A percentile compares a stretch with the other conserved stretches of the same genome.
phyloP scores from a whole-genome alignment of 2,888 invertebrate species.

The Odontocerum albicorne region DNA sequence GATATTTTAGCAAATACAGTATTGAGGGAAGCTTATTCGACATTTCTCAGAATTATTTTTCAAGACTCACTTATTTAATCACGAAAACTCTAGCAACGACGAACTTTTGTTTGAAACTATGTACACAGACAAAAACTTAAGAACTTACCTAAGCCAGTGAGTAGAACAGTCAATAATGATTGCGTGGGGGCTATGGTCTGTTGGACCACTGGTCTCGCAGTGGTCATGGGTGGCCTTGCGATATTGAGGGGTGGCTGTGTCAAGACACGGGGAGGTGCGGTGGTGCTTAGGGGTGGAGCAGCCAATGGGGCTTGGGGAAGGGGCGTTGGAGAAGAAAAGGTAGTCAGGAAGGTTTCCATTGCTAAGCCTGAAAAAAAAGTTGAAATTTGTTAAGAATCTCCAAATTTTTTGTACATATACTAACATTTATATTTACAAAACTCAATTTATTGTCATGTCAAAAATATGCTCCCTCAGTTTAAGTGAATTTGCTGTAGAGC shows the following conservation, averaged over 20 bases:
- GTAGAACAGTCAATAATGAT: neutral
- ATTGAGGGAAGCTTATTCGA: too few relatives aligned
- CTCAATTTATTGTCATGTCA: too few relatives aligned
- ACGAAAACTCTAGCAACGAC: too few relatives aligned
- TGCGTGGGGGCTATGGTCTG: neutral
- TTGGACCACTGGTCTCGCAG: neutral
- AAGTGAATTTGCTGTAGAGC: too few relatives aligned
- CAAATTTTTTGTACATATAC: too few relatives aligned
- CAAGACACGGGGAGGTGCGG: neutral
- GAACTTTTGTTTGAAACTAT: too few relatives aligned
- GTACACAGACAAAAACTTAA: too few relatives aligned
- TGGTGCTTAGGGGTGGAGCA: neutral
- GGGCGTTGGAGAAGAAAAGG: neutral
- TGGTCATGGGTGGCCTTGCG: neutral
- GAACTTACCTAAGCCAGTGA: neutral
- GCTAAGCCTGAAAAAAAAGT: slow-evolving; percentile 15
- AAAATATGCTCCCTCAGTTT: too few relatives aligned
- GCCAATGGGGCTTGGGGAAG: neutral
- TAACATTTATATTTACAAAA: too few relatives aligned
- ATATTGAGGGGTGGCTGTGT: neutral
- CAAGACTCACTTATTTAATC: too few relatives aligned
- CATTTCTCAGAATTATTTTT: too few relatives aligned
- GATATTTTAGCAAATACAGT: too few relatives aligned
- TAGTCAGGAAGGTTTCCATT: slow-evolving; percentile 15
- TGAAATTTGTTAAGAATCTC: neutral